Evolutionary conservation across 2,888 invertebrate genomes (phyloP).

Genomic region (Eristalis intricaria): DNA sequence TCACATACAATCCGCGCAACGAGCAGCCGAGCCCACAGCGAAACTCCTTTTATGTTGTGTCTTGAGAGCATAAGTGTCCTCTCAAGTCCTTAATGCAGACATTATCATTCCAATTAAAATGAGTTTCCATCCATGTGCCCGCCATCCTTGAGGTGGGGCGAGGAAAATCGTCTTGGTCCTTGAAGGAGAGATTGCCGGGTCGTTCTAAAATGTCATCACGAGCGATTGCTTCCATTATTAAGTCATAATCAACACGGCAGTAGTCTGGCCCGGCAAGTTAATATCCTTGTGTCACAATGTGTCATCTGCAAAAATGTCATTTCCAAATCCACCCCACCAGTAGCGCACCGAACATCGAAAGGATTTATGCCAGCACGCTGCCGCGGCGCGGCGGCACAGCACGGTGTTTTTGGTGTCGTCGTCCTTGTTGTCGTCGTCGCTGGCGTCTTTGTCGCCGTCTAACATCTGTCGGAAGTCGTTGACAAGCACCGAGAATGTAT

Average conservation of each 20-base stretch:
- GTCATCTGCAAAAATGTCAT: conserved; percentile 69
- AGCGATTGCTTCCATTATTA: conserved; percentile 36
- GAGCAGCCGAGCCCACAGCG: conserved; percentile 13
- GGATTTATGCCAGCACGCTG: conserved; percentile 58
- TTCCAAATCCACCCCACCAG: conserved; percentile 46
- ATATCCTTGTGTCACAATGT: conserved; percentile 71
- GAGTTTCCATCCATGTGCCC: conserved; percentile 14
- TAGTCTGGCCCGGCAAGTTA: conserved; percentile 55
- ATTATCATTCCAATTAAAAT: conserved; percentile 75
- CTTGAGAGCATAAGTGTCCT: conserved; percentile 68
- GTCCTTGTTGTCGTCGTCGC: conserved; percentile 14
- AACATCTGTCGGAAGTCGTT: conserved; percentile 75
- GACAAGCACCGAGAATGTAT: conserved; percentile 64
- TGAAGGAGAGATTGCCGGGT: background rate
- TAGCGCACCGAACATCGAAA: conserved; percentile 39
- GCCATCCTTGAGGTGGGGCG: background rate
- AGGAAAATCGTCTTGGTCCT: background rate
- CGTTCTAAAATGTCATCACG: conserved; percentile 31
- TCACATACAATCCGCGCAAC: conserved; percentile 50
- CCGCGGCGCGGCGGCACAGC: conserved; percentile 21
- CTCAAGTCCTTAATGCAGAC: conserved; percentile 73
- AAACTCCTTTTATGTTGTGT: conserved; percentile 53
- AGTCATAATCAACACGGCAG: conserved; percentile 50
- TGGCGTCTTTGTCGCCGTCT: conserved; percentile 42
- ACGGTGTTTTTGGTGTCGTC: conserved; percentile 12